These are phyloP conservation scores for Achroia grisella DNA, from an alignment of 1,140 invertebrate genomes.

Conservation along the genomic window DNA sequence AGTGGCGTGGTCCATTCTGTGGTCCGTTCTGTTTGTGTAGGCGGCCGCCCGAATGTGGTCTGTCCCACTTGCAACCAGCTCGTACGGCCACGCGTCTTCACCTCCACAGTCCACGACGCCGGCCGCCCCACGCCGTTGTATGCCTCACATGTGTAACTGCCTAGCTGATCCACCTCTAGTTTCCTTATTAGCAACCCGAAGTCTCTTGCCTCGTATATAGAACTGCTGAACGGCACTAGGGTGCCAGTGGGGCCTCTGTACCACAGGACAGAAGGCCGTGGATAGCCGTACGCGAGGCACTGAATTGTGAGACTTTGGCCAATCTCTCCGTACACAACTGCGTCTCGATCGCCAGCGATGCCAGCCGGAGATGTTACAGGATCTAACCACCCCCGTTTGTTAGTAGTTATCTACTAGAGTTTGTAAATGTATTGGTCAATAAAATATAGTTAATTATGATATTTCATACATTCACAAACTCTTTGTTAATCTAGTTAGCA, in stretches of 20 bases:
- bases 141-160: constrained; percentile 90
- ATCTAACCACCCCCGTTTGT: constrained; percentile 64
- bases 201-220: constrained; percentile 81
- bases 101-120: constrained; percentile 81
- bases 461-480: constrained; percentile 20
- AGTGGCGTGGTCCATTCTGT: constrained; percentile 24
- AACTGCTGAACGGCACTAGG: constrained; percentile 81
- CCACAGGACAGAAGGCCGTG: constrained; percentile 88
- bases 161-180: constrained; percentile 81
- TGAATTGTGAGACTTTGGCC: constrained; percentile 81
- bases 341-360: constrained; percentile 74
- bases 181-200: constrained; percentile 84
- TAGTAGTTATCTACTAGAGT: constrained; percentile 48
- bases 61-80: constrained; percentile 56
- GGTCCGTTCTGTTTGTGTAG: constrained; percentile 27
- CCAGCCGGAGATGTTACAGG: constrained; percentile 65
- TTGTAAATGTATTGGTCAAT: constrained; percentile 34
- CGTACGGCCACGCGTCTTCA: constrained; percentile 77
- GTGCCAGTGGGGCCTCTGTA: constrained; percentile 80
- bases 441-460: constrained; percentile 1
- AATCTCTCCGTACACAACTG: constrained; percentile 79
- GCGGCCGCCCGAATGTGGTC: constrained; percentile 22
- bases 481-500: constrained; percentile 22
- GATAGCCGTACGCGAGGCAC: constrained; percentile 89
- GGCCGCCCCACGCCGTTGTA: constrained; percentile 88